Percentiles rank a stretch among this genome's conserved stretches.
Evolutionary conservation across 2,797 vertebrate species (phyloP).

Genomic region (Botia kubotai): DNA sequence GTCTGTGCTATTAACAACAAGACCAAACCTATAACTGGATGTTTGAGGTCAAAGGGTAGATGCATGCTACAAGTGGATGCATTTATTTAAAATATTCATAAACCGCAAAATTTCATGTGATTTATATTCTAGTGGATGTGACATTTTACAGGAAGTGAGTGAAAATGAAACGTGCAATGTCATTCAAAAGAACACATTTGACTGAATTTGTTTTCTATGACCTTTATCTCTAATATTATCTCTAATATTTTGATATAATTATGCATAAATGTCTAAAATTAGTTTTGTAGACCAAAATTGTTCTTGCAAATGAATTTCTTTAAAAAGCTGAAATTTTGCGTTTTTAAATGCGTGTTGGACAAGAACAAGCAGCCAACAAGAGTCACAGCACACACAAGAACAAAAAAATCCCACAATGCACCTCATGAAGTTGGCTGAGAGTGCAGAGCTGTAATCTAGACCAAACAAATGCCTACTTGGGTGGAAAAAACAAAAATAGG

Average conservation of each 20-base stretch:
- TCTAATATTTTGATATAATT: too few species aligned
- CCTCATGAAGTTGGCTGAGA: background rate
- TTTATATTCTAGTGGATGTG: too few species aligned
- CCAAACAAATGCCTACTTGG: too few species aligned
- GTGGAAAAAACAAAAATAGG: background rate
- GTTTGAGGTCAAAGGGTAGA: slow-evolving; percentile 40
- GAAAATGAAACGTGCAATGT: too few species aligned
- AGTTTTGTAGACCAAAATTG: background rate
- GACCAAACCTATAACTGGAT: slow-evolving; percentile 27
- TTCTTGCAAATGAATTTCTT: background rate
- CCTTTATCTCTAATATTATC: too few species aligned
- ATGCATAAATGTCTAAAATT: background rate
- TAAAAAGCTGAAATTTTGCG: background rate
- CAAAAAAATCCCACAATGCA: background rate
- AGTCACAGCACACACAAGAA: background rate
- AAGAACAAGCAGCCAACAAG: background rate
- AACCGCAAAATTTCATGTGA: background rate
- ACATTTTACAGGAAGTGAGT: too few species aligned
- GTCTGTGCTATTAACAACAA: slow-evolving; percentile 32
- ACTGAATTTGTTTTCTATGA: too few species aligned
- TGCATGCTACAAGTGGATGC: slow-evolving; percentile 4
- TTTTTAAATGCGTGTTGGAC: background rate
- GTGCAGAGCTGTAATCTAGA: background rate
- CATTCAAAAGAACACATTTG: too few species aligned
- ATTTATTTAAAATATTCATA: background rate